A percentile compares a stretch with the other conserved stretches of the same genome.
Conservation (phyloP, 23 tunicate species). For the Aplidium turbinatum region DNA sequence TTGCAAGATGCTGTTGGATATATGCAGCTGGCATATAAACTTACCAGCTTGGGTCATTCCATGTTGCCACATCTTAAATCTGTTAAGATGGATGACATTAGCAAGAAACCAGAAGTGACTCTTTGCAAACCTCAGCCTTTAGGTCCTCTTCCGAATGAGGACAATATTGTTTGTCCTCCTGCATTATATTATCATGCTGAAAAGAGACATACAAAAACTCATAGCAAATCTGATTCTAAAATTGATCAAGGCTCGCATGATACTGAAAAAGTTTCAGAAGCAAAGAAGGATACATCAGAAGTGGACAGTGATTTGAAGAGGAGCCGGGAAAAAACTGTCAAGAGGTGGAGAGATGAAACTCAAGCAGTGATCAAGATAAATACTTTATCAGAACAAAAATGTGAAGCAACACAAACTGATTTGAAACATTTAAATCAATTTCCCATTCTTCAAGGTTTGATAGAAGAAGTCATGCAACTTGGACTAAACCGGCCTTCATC, state of each 20-base stretch:
- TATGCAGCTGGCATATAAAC: conserved; percentile 48
- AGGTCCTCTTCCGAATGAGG: conserved; percentile 4
- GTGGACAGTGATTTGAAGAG: neutral
- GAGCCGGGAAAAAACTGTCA: conserved; percentile 9
- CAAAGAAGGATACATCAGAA: neutral
- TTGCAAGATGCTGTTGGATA: conserved; percentile 51
- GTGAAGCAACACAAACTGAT: conserved; percentile 69
- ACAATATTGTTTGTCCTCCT: conserved; percentile 49
- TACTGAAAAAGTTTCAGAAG: neutral
- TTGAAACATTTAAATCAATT: conserved; percentile 24
- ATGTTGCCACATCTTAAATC: conserved; percentile 54
- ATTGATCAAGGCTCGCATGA: neutral
- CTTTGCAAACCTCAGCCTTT: neutral
- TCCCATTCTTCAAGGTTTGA: conserved; percentile 52
- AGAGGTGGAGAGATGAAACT: conserved; percentile 5
- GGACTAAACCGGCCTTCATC: conserved; percentile 32
- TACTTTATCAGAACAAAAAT: conserved; percentile 12
- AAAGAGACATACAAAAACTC: neutral
- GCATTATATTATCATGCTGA: conserved; percentile 49
- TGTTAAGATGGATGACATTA: neutral
- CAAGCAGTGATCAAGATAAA: conserved; percentile 8
- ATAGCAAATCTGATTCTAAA: neutral
- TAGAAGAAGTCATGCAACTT: conserved; percentile 55
- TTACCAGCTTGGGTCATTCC: conserved; percentile 68
- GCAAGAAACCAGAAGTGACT: neutral